Evolutionary conservation across 2,888 invertebrate species (phyloP), one percentile per base, ranked within the genome.

Genomic region (Oscheius sp.): DNA sequence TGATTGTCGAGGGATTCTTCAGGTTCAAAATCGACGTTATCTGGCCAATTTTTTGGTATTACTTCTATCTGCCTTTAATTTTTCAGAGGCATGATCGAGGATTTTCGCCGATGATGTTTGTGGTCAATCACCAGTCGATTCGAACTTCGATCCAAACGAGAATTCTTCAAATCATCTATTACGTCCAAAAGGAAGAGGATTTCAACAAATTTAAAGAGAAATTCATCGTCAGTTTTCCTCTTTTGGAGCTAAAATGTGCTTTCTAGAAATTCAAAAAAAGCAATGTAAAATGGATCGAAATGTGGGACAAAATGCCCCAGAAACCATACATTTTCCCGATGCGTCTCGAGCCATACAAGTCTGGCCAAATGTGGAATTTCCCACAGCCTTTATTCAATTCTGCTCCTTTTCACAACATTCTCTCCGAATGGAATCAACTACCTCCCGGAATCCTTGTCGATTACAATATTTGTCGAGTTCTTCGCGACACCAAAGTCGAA

Each of bases 401-500:
- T 6, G 20, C 5, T 10, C n/a, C 29, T 20, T 42, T 17, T 10
- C 42, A 42, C 3, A 42, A 42, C 10, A 42, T 42, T 42, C 42
- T 42, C 3, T 42, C 42, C n/a, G 42, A 25, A 27, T n/a, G 25
- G 4, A 27, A 8, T 52, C 50, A 52, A n/a, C 8, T 52, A n/a
- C 50, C 50, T 1, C 29, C 50, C 15, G 27, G 12, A 12, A 17
- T 55, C n/a, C 55, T 55, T 33, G 34, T 55, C 33, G 37, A 33
- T 8, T 55, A 55, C 37, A 55, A 55, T 25, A 55, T 55, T 37
- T 33, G 53, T 31, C 53, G 53, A 31, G 53, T 53, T 29, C 53
- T 29, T 15, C 53, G 29, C 29, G 27, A 25, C 4, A 10, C 31
- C n/a, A 33, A n/a, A 17, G 5, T 55, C 34, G 34, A 37, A 17